Percentiles rank a stretch among this genome's conserved stretches.
Conservation (phyloP, 1,140 invertebrate genomes). For the Zaprionus inermis region DNA sequence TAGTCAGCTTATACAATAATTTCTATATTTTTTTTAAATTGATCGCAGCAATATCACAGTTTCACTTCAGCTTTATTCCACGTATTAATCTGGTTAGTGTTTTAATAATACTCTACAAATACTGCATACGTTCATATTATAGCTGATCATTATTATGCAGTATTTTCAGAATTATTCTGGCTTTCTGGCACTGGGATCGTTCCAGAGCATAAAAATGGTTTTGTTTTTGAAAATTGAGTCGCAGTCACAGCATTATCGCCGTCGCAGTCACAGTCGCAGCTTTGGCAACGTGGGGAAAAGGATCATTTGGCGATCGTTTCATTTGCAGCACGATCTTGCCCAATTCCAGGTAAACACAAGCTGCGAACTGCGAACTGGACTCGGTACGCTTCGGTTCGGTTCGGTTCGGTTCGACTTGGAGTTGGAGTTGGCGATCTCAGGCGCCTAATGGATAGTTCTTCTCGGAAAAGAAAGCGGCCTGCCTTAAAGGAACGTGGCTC, state of each 20-base stretch:
- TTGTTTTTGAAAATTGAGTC: slow-evolving; percentile 17
- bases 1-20: too few species aligned
- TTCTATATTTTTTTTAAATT: too few species aligned
- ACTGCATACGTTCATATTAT: too few species aligned
- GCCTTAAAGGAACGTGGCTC: slow-evolving; percentile 56
- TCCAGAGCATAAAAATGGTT: slow-evolving; percentile 18
- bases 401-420: slow-evolving; percentile 9
- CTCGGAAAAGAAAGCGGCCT: slow-evolving; percentile 79
- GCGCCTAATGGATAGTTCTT: slow-evolving; percentile 80
- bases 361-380: slow-evolving; percentile 1
- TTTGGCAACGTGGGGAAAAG: slow-evolving; percentile 17
- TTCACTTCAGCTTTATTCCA: too few species aligned
- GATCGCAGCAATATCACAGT: too few species aligned
- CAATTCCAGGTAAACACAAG: slow-evolving; percentile 59
- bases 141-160: too few species aligned
- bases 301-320: slow-evolving; percentile 56
- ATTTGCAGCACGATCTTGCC: slow-evolving; percentile 55
- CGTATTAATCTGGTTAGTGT: too few species aligned
- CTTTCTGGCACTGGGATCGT: too few species aligned
- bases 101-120: too few species aligned
- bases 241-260: not conserved
- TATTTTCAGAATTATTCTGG: too few species aligned
- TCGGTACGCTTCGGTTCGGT: not conserved
- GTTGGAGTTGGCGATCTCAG: slow-evolving; percentile 60
- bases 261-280: not conserved